These are phyloP conservation scores for Ashinkailepas kermadecensis DNA, from an alignment of 2,888 invertebrate genomes.

Conservation along the genomic window DNA sequence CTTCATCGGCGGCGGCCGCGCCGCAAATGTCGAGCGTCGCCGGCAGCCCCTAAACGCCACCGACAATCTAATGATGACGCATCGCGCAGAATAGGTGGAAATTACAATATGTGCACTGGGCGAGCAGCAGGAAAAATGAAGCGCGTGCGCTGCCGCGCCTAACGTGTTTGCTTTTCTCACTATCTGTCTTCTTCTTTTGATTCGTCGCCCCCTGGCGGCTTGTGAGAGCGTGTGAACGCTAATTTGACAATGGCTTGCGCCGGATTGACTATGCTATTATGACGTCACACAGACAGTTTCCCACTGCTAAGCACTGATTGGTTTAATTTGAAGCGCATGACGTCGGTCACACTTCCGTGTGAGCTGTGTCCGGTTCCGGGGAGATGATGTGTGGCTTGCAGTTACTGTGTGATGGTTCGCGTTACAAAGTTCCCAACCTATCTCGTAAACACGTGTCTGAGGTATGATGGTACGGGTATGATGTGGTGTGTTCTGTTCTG, in stretches of 20 bases:
- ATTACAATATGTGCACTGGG: slow-evolving; percentile 4
- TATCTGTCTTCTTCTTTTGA: background rate
- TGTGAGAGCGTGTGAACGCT: background rate
- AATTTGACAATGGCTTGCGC: background rate
- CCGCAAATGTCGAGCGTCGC: background rate
- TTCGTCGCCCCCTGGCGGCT: background rate
- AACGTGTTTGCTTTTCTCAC: slow-evolving; percentile 3
- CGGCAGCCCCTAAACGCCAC: background rate
- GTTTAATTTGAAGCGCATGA: no score
- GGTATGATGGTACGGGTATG: no score
- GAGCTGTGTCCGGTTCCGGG: no score
- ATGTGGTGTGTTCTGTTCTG: no score
- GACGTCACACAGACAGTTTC: background rate
- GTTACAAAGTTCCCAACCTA: no score
- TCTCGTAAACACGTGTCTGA: no score
- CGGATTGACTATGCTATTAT: background rate
- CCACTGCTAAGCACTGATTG: no score
- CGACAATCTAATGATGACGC: background rate
- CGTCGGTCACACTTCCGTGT: no score
- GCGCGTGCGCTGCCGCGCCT: background rate
- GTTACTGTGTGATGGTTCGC: no score
- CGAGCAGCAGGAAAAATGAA: background rate
- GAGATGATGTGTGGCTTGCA: no score
- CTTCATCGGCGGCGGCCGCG: background rate
- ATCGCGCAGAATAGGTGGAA: background rate